Evolutionary conservation across 92 coral and sea anemone genomes (phyloP), one percentile per base, ranked within the genome.

Genomic region (Montipora capitata): DNA sequence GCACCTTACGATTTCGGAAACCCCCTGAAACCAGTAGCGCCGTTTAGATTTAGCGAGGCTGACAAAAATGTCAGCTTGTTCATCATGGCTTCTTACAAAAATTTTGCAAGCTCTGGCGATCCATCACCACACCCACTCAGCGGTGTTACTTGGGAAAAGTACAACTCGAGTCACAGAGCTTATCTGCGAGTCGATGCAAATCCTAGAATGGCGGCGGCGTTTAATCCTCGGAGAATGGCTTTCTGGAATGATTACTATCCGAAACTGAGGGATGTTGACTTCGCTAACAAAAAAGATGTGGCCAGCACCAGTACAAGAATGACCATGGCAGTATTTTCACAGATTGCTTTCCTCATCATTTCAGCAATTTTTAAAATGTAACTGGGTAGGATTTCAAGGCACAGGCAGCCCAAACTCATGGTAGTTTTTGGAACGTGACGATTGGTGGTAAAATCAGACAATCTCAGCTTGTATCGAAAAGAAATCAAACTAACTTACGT

Each of bases 181-280:
- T 93, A 93, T 72, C 87, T 93, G 43, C 85, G 81, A 64, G 78
- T 93, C 38, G 40, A 90, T 7, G 67, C 49, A 64, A 76, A 70
- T 0, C 83, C 89, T 7, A 67, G 35, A 10, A 81, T 73, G 89
- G 72, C 71, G 45, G 71, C 39, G 38, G 71, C 81, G 20, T 93
- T 81, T 59, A 85, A 88, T 74, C 65, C 83, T 16, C 77, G 84
- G 43, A 64, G 88, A 49, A 79, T 93, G 75, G 94, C 96, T 0
- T 90, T 93, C 82, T 93, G 96, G 96, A 91, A 93, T 67, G 78
- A 73, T 64, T 93, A 78, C 52, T 93, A 91, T 52, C 94, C 94
- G 18, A 93, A 91, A 71, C 80, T 93, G 59, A 68, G 35, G 35
- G 35, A 27, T 27, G 35, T 27, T 82, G 2, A 58, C 63, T 73